Conservation (phyloP, 2,113 vertebrate species). For the Tetraodon nigroviridis region DNA sequence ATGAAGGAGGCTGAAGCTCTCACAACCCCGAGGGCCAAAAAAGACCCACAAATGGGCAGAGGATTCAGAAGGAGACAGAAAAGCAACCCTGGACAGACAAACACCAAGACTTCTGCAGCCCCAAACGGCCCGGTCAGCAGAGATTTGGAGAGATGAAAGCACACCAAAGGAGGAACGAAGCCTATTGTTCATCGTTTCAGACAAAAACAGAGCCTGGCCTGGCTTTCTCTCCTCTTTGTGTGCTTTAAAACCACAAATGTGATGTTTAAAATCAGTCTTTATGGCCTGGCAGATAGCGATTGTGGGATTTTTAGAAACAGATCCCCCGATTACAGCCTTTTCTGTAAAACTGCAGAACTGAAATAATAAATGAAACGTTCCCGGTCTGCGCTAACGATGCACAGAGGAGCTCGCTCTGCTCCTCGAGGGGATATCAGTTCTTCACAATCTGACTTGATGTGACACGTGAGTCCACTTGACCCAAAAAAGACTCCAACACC, state of each 20-base stretch:
- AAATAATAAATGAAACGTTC: not conserved
- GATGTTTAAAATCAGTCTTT: too few relatives aligned
- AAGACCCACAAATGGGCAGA: slow-evolving; percentile 11
- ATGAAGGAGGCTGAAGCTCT: slow-evolving; percentile 16
- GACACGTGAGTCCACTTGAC: not conserved
- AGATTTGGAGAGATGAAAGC: slow-evolving; percentile 41
- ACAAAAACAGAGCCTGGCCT: slow-evolving; percentile 6
- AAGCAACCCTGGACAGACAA: slow-evolving; percentile 19
- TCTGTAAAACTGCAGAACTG: not conserved
- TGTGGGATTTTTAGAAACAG: too few relatives aligned
- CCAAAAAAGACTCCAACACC: not conserved
- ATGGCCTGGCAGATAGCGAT: too few relatives aligned
- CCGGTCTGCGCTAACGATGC: not conserved
- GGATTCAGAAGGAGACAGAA: slow-evolving; percentile 8
- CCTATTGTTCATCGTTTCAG: slow-evolving; percentile 28
- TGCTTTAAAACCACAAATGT: too few relatives aligned
- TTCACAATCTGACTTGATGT: not conserved
- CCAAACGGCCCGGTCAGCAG: slow-evolving; percentile 21
- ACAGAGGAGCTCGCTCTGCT: not conserved
- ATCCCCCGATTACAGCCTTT: not conserved
- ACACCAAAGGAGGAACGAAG: slow-evolving; percentile 1
- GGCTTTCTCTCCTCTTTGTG: not conserved
- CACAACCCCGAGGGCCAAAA: slow-evolving; percentile 27
- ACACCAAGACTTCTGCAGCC: slow-evolving; percentile 35
- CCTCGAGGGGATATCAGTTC: not conserved